Evolutionary conservation across 2,113 vertebrate genomes (phyloP).

Genomic region (Gymnogyps californianus): DNA sequence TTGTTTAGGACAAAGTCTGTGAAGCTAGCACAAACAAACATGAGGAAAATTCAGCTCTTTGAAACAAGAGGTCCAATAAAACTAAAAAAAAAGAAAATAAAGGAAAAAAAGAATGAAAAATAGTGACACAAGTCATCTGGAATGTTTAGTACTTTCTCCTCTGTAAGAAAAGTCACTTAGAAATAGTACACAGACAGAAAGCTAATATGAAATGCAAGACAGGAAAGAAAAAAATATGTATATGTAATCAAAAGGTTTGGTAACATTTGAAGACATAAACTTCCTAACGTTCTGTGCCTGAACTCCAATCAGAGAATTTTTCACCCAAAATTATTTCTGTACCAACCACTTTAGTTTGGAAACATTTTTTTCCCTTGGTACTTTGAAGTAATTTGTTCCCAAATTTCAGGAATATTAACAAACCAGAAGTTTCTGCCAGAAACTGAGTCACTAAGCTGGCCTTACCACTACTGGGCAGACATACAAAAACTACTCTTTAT

Average conservation of each 20-base stretch:
- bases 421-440: slow-evolving; percentile 4
- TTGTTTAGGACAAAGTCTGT: neutral
- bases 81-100: neutral
- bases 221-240: neutral
- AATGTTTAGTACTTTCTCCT: neutral
- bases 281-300: neutral
- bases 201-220: neutral
- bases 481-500: neutral
- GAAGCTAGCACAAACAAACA: neutral
- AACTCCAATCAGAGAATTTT: neutral
- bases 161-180: neutral
- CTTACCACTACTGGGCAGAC: neutral
- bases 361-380: neutral
- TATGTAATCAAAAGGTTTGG: neutral
- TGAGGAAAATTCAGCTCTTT: neutral
- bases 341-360: neutral
- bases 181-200: neutral
- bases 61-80: neutral
- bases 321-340: neutral
- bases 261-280: neutral
- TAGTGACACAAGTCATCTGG: neutral
- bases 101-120: neutral
- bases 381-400: neutral
- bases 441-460: neutral
- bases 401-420: neutral